Percentiles rank a stretch among this genome's conserved stretches.
Evolutionary conservation across 2,113 vertebrate genomes (phyloP).

Genomic region (Malaclemys terrapin): DNA sequence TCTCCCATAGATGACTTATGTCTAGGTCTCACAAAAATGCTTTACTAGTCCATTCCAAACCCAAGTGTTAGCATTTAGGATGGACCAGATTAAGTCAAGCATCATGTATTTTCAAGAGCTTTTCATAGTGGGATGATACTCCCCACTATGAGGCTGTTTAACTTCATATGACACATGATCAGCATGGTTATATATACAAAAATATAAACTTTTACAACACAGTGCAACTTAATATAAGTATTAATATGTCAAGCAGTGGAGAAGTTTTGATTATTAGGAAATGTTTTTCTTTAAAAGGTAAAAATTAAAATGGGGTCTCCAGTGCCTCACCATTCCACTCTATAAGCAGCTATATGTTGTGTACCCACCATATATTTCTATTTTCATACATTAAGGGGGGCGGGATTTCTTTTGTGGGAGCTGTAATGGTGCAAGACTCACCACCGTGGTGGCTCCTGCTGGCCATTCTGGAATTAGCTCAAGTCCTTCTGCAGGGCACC

Average conservation of each 20-base stretch:
- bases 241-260: neutral
- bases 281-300: neutral
- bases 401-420: neutral
- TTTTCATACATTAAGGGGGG: neutral
- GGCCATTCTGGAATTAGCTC: no score
- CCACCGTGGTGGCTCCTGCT: no score
- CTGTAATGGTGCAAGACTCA: no score
- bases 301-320: neutral
- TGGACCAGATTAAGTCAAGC: neutral
- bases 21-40: neutral
- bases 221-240: neutral
- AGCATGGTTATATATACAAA: neutral
- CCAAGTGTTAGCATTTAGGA: rapidly evolving
- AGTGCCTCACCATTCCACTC: neutral
- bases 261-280: neutral
- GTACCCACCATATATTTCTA: neutral
- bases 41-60: neutral
- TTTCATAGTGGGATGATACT: neutral
- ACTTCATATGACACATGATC: neutral
- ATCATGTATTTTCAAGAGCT: neutral
- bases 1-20: neutral
- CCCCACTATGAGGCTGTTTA: neutral
- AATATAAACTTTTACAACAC: neutral
- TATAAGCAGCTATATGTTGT: neutral
- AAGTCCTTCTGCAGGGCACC: no score